Percentiles rank a stretch among this genome's conserved stretches.
Evolutionary conservation across 2,888 invertebrate species (phyloP).

Genomic region (Caenorhabditis angaria): DNA sequence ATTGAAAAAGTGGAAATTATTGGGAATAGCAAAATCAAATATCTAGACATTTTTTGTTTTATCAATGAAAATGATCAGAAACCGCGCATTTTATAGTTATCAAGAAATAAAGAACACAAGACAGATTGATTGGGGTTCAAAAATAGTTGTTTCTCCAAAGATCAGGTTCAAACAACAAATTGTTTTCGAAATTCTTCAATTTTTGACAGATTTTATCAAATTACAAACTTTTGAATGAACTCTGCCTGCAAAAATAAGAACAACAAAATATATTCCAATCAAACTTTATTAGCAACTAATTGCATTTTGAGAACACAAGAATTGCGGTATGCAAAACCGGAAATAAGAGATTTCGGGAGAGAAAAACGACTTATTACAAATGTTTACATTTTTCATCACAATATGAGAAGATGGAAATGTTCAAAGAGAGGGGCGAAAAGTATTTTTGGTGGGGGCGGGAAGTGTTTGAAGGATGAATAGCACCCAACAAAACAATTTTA

Average conservation of each 20-base stretch:
- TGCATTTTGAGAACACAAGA: slow-evolving; percentile 13
- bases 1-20: no score
- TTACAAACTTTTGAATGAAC: no score
- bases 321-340: neutral
- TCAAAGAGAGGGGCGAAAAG: neutral
- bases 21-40: no score
- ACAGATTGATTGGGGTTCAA: no score
- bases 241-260: no score
- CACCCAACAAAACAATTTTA: slow-evolving; percentile 17
- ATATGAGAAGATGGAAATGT: slow-evolving; percentile 20
- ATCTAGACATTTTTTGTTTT: no score
- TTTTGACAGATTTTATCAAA: no score
- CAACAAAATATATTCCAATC: slow-evolving; percentile 2
- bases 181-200: neutral
- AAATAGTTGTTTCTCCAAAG: no score
- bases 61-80: no score
- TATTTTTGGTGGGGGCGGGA: slow-evolving; percentile 2
- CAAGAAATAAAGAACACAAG: no score
- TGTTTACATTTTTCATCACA: slow-evolving; percentile 26
- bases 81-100: no score
- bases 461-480: slow-evolving; percentile 6
- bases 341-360: neutral
- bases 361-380: slow-evolving; percentile 24
- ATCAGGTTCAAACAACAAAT: no score
- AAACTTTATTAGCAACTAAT: slow-evolving; percentile 10